These are phyloP conservation scores for Protonemura montana DNA, from an alignment of 2,888 invertebrate genomes.

Conservation along the genomic window DNA sequence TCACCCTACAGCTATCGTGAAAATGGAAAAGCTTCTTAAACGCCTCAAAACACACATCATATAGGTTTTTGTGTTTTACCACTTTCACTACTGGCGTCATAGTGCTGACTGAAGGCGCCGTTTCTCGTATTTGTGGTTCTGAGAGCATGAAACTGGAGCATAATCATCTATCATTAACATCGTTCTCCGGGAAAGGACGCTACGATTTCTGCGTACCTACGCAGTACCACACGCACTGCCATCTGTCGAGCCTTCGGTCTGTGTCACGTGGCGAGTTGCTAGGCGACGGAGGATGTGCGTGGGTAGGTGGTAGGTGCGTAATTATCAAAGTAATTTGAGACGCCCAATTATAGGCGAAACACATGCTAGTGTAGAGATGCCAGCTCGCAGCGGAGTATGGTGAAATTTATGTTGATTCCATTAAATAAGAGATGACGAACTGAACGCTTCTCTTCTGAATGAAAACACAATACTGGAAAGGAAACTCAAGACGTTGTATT, in stretches of 20 bases:
- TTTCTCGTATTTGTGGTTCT: not conserved
- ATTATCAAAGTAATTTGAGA: not conserved
- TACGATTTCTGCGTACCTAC: no score
- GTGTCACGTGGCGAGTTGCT: not conserved
- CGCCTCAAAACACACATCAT: not conserved
- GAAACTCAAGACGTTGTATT: not conserved
- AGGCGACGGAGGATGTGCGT: not conserved
- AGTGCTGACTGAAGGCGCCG: not conserved
- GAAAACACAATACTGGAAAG: not conserved
- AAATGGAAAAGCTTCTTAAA: not conserved
- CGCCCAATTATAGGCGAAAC: not conserved
- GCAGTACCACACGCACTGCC: not conserved
- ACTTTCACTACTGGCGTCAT: not conserved
- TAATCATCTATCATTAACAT: not conserved
- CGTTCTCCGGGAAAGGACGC: not conserved
- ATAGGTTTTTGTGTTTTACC: not conserved
- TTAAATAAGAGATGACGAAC: not conserved
- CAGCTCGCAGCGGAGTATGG: not conserved
- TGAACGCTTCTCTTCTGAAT: not conserved
- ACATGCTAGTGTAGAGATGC: not conserved
- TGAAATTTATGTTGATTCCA: not conserved
- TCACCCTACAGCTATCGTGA: not conserved
- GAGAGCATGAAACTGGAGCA: not conserved
- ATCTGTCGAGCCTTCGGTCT: not conserved
- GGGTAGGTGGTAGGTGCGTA: not conserved